Conservation (phyloP, 2,113 vertebrate species). For the Delphinus delphis region DNA sequence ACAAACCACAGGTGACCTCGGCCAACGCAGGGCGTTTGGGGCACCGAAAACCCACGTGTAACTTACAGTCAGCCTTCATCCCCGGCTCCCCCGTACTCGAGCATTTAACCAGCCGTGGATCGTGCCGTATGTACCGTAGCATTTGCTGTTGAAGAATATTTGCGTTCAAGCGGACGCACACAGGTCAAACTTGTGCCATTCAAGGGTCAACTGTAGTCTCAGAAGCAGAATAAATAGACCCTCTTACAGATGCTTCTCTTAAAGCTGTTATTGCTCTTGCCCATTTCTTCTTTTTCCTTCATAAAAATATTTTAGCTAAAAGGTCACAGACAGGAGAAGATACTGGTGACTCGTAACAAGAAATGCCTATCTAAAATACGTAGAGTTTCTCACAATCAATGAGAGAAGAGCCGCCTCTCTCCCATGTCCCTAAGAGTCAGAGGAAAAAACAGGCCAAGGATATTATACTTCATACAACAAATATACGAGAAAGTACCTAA, state of each 20-base stretch:
- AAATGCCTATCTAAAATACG: background rate
- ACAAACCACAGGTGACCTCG: no score
- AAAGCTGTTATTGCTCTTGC: background rate
- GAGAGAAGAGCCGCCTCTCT: background rate
- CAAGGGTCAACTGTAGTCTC: background rate
- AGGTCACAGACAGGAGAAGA: background rate
- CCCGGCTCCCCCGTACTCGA: no score
- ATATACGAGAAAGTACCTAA: background rate
- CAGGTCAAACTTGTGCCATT: no score
- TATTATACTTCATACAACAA: no score
- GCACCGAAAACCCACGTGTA: no score
- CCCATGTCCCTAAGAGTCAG: background rate
- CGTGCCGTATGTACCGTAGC: no score
- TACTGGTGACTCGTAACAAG: background rate
- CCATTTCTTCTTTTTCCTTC: background rate
- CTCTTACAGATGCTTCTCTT: background rate
- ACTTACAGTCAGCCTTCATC: no score
- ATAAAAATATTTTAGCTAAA: background rate
- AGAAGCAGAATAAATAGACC: background rate
- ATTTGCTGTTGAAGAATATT: no score
- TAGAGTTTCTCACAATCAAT: background rate
- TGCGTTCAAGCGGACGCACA: no score
- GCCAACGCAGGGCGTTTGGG: no score
- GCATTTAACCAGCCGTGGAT: no score
- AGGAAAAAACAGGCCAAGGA: background rate